Evolutionary conservation across 2,113 vertebrate genomes (phyloP).

Genomic region (Pterophyllum scalare): DNA sequence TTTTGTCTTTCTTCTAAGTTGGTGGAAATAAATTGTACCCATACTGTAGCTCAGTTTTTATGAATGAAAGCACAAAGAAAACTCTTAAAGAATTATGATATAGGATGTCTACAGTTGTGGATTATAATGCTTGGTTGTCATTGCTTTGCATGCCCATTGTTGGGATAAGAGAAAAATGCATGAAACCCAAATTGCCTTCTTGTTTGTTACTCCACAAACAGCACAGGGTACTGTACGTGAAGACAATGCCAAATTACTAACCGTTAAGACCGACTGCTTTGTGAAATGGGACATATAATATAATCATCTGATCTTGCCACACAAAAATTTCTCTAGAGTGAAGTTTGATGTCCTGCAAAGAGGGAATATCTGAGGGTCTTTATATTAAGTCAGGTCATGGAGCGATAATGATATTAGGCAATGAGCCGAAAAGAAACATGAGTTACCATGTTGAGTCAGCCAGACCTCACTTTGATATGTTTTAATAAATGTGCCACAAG

Average conservation of each 20-base stretch:
- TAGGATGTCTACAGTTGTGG: not conserved
- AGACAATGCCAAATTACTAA: too few relatives aligned
- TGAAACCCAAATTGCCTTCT: not conserved
- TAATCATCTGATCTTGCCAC: slow-evolving; percentile 1
- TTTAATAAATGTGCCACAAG: not conserved
- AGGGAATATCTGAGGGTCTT: slow-evolving; percentile 17
- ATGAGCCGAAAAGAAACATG: not conserved
- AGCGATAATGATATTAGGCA: slow-evolving; percentile 14
- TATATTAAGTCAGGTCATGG: slow-evolving; percentile 20
- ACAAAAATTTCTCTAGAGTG: not conserved
- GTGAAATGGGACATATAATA: not conserved
- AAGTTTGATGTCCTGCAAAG: slow-evolving; percentile 36
- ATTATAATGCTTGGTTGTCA: not conserved
- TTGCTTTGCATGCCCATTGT: not conserved
- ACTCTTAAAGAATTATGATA: not conserved
- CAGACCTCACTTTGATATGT: slow-evolving; percentile 1
- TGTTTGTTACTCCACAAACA: not conserved
- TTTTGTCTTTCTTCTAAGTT: not conserved
- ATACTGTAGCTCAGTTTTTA: not conserved
- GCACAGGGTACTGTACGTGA: not conserved
- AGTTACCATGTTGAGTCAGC: not conserved
- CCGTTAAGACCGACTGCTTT: not conserved
- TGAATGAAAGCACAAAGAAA: not conserved
- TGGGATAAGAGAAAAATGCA: not conserved
- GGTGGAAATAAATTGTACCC: not conserved